Conservation (phyloP, 2,113 vertebrate species). For the Micromys minutus region DNA sequence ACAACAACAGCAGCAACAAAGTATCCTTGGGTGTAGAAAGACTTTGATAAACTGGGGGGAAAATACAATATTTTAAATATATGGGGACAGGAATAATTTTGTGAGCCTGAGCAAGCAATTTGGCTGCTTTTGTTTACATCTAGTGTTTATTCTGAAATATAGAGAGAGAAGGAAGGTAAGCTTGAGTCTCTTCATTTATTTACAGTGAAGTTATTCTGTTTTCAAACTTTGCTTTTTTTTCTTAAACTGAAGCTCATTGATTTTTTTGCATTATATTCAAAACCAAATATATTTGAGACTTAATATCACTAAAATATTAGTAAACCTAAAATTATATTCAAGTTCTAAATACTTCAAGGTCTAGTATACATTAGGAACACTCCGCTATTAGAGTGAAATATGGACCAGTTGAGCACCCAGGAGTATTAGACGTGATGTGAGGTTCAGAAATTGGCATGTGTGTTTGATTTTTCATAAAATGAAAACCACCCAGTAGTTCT, state of each 20-base stretch:
- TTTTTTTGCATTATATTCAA: neutral
- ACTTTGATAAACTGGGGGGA: neutral
- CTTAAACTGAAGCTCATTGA: neutral
- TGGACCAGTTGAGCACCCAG: neutral
- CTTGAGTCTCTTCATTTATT: neutral
- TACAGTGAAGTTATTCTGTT: neutral
- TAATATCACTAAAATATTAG: conserved; percentile 33
- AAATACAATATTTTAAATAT: neutral
- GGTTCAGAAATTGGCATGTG: neutral
- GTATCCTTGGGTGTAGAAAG: neutral
- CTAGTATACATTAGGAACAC: neutral
- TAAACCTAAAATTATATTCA: conserved; percentile 5
- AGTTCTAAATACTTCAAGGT: neutral
- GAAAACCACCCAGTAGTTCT: neutral
- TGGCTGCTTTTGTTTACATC: neutral
- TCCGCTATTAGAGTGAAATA: neutral
- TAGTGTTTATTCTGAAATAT: conserved; percentile 4
- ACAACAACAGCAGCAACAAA: neutral
- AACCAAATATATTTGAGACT: neutral
- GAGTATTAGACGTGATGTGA: neutral
- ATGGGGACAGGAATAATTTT: neutral
- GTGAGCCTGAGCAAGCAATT: neutral
- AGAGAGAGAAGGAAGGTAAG: neutral
- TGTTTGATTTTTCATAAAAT: neutral
- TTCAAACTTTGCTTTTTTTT: conserved; percentile 19